Evolutionary conservation across 1,140 invertebrate species (phyloP).

Genomic region (Cotesia typhae): DNA sequence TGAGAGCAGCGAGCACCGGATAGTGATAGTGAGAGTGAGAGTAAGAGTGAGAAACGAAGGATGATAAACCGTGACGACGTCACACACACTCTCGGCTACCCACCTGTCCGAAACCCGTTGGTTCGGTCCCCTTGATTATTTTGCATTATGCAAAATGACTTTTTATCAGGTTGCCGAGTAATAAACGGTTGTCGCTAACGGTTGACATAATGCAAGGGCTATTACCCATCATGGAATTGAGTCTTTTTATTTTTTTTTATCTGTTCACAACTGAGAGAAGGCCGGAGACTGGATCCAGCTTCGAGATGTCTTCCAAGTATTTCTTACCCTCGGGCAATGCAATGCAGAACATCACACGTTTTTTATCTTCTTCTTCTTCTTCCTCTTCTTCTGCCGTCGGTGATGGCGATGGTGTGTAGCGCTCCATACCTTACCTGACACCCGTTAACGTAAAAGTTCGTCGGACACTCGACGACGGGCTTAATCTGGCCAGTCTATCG

Average conservation of each 20-base stretch:
- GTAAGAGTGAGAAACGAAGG: slow-evolving; percentile 16
- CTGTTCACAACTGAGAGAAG: slow-evolving; percentile 17
- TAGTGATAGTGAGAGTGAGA: slow-evolving; percentile 32
- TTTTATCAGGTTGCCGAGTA: slow-evolving; percentile 57
- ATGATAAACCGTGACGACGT: slow-evolving; percentile 9
- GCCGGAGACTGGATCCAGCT: neutral
- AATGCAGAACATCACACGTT: neutral
- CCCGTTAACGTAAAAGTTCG: neutral
- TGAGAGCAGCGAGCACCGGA: slow-evolving; percentile 40
- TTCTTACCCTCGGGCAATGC: no score
- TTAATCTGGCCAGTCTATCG: slow-evolving; percentile 32
- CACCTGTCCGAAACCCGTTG: slow-evolving; percentile 35
- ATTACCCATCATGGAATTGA: slow-evolving; percentile 55
- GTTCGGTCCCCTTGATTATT: slow-evolving; percentile 54
- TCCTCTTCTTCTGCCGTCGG: neutral
- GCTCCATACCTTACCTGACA: neutral
- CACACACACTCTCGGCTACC: neutral
- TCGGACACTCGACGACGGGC: slow-evolving; percentile 25
- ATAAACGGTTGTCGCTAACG: slow-evolving; percentile 62
- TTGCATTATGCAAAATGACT: slow-evolving; percentile 64
- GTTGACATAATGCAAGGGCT: slow-evolving; percentile 64
- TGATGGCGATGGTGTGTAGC: no score
- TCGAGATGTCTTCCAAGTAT: no score
- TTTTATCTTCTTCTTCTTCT: no score
- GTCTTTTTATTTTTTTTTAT: slow-evolving; percentile 54